A percentile compares a stretch with the other conserved stretches of the same genome.
Conservation (phyloP, 2,888 invertebrate species). For the Latrodectus hesperus region DNA sequence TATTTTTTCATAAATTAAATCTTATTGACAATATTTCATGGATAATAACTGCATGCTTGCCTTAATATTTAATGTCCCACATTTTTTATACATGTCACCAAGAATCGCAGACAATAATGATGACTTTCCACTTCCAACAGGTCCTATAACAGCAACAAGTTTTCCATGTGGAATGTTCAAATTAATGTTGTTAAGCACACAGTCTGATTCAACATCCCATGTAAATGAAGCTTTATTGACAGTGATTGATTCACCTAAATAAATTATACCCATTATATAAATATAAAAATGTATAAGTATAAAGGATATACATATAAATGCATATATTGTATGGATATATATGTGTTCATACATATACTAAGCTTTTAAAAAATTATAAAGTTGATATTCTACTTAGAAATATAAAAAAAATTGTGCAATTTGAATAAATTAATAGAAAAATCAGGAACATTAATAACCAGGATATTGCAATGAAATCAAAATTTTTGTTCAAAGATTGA, state of each 20-base stretch:
- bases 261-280: background rate
- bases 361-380: background rate
- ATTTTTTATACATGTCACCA: conserved; percentile 52
- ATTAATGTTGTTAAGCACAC: conserved; percentile 22
- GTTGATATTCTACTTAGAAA: background rate
- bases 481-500: too few species aligned
- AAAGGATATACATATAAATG: too few species aligned
- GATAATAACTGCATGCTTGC: background rate
- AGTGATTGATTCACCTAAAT: conserved; percentile 30
- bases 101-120: conserved; percentile 52
- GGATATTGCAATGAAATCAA: too few species aligned
- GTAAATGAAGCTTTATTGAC: conserved; percentile 35
- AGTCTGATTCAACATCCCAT: conserved; percentile 27
- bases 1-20: too few species aligned
- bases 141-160: conserved; percentile 49
- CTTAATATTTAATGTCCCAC: conserved; percentile 36
- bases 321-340: too few species aligned
- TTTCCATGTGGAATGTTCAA: conserved; percentile 37
- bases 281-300: background rate
- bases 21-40: too few species aligned
- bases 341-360: background rate
- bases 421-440: too few species aligned
- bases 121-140: conserved; percentile 63
- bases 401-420: too few species aligned
- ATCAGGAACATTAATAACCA: too few species aligned